Evolutionary conservation across 1,140 invertebrate genomes (phyloP), one percentile per base, ranked within the genome.

Genomic region (Anthonomus grandis): DNA sequence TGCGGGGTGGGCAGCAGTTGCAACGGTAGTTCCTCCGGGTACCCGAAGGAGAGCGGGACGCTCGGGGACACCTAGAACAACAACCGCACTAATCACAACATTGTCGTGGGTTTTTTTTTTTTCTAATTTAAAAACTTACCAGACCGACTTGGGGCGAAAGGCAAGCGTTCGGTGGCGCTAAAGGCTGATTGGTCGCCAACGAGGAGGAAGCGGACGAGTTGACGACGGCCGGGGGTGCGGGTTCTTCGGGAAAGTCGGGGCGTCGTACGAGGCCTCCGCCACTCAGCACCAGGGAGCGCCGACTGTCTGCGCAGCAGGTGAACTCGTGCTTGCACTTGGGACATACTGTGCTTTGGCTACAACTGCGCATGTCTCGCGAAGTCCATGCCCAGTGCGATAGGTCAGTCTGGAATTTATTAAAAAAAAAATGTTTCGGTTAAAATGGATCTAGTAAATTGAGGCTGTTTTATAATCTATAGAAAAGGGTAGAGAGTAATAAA

Each of bases 241-340:
- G 9, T 58, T 34, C 8, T 52, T 39, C 17, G 54, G 15, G 10
- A n/a, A 41, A 21, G 39, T 31, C 41, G 52, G 24, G 5, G 13
- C 21, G 3, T 23, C 60, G 27, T 6, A 70, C 60, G 12, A 73
- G 42, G 12, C 69, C 67, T 13, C 70, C 70, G 15, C 71, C 69
- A 48, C 59, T 68, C 5, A 70, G 47, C 1, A 45, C 60, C 17
- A 68, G 34, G 3, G 74, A 71, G 4, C 72, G 70, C 42, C 74
- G 72, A 21, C 67, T 38, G n/a, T n/a, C n/a, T n/a, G n/a, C n/a
- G 49, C 65, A 69, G 67, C 69, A 67, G 70, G 74, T 71, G 68
- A 81, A 81, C 18, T 76, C 73, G 68, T 83, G 81, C 64, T 79
- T 80, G 74, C 83, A 85, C 68, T 83, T 84, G 39, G 83, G 83